Percentiles rank a stretch among this genome's conserved stretches.
phyloP scores from a whole-genome alignment of 2,888 invertebrate species.

The Abscondita cerata region DNA sequence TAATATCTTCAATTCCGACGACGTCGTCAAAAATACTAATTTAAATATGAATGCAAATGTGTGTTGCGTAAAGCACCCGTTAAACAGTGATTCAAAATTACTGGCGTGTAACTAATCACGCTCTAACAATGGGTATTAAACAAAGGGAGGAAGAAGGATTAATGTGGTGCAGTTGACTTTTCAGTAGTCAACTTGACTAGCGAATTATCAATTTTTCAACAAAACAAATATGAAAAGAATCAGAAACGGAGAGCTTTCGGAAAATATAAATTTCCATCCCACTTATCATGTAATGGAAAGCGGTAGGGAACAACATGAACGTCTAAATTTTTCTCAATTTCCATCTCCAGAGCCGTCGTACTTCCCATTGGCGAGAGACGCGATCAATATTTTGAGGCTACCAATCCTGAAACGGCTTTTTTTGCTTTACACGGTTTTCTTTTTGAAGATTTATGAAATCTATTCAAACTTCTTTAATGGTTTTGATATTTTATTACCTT shows the following conservation, averaged over 20 bases:
- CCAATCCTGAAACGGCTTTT: constrained; percentile 26
- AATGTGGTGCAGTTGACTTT: neutral
- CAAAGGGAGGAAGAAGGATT: neutral
- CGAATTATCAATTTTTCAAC: constrained; percentile 22
- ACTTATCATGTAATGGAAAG: constrained; percentile 16
- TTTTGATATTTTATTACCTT: constrained; percentile 19
- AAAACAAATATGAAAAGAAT: constrained; percentile 13
- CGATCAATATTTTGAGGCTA: constrained; percentile 34
- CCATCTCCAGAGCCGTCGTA: constrained; percentile 24
- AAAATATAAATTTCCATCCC: constrained; percentile 15
- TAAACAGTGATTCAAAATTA: too few relatives aligned
- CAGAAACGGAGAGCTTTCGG: neutral
- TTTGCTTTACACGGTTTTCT: constrained; percentile 19
- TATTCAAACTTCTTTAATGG: constrained; percentile 23
- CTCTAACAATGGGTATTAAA: too few relatives aligned
- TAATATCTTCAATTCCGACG: too few relatives aligned
- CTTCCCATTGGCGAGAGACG: constrained; percentile 26
- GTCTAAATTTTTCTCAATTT: constrained; percentile 25
- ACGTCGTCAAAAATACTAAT: too few relatives aligned
- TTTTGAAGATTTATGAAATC: constrained; percentile 32
- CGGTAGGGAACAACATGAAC: constrained; percentile 9
- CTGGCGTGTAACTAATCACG: too few relatives aligned
- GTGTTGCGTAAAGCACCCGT: too few relatives aligned
- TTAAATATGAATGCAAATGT: too few relatives aligned
- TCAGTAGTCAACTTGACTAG: constrained; percentile 8